These are phyloP conservation scores for Bombus ignitus DNA, from an alignment of 1,140 invertebrate species.

Conservation along the genomic window DNA sequence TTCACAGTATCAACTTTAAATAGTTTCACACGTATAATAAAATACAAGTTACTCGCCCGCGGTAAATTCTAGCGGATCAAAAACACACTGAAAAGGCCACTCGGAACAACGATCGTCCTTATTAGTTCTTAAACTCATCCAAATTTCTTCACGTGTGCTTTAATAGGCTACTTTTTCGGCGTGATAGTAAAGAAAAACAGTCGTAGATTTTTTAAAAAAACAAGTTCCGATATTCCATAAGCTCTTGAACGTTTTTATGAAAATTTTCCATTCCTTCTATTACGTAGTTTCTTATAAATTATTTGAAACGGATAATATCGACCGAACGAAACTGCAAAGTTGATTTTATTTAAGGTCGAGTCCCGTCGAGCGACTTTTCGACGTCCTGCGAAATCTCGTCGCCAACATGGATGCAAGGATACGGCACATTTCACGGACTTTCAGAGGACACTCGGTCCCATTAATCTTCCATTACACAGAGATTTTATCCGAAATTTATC, in stretches of 20 bases:
- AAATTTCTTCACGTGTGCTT: no score
- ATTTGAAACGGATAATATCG: neutral
- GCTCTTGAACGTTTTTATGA: neutral
- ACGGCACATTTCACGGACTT: constrained; percentile 32
- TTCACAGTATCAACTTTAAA: constrained; percentile 14
- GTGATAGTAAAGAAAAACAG: neutral
- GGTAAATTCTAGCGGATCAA: neutral
- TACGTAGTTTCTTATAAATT: no score
- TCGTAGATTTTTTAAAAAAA: no score
- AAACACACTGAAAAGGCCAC: neutral
- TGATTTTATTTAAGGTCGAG: constrained; percentile 63
- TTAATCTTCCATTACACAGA: neutral
- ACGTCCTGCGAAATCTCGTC: constrained; percentile 73
- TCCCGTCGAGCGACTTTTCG: constrained; percentile 68
- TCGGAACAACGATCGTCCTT: neutral
- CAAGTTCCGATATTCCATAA: neutral
- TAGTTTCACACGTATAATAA: neutral
- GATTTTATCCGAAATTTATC: neutral
- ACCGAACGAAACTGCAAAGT: neutral
- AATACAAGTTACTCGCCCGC: neutral
- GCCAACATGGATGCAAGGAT: constrained; percentile 44
- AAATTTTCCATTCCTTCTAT: neutral
- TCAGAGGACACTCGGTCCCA: neutral
- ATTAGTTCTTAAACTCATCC: no score
- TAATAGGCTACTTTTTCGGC: fast-evolving